Conservation (phyloP, 1,140 invertebrate species). For the Lordiphosa stackelbergi region DNA sequence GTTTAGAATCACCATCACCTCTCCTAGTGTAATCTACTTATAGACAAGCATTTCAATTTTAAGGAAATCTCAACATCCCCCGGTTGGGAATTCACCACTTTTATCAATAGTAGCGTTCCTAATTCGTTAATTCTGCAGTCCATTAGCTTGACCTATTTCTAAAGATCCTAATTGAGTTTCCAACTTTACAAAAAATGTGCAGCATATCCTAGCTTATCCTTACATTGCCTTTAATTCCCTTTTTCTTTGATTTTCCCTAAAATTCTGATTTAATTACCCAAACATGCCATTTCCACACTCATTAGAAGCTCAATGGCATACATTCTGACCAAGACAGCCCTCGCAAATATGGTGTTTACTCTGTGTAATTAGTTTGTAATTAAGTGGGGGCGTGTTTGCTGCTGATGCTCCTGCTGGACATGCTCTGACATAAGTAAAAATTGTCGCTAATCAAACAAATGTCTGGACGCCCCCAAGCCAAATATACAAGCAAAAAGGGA, state of each 20-base stretch:
- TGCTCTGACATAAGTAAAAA: conserved; percentile 37
- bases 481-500: conserved; percentile 23
- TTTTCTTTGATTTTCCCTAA: neutral
- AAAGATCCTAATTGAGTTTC: neutral
- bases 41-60: too few species aligned
- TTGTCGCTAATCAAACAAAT: conserved; percentile 56
- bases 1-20: too few species aligned
- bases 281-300: conserved; percentile 26
- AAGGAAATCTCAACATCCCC: too few species aligned
- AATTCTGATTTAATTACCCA: conserved; percentile 32
- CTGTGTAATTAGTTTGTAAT: conserved; percentile 65
- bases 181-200: too few species aligned
- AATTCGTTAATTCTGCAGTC: too few species aligned
- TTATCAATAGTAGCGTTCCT: too few species aligned
- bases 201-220: too few species aligned
- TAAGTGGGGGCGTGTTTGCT: conserved; percentile 27
- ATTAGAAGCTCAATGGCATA: conserved; percentile 25
- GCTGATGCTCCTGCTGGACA: conserved; percentile 14
- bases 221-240: conserved; percentile 2
- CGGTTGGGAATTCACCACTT: too few species aligned
- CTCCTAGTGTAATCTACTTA: too few species aligned
- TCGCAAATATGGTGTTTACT: conserved; percentile 38
- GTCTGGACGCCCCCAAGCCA: conserved; percentile 44
- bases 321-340: neutral
- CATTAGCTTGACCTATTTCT: neutral